A percentile compares a stretch with the other conserved stretches of the same genome.
Evolutionary conservation across 2,797 vertebrate genomes (phyloP).

Genomic region (Coendou prehensilis): DNA sequence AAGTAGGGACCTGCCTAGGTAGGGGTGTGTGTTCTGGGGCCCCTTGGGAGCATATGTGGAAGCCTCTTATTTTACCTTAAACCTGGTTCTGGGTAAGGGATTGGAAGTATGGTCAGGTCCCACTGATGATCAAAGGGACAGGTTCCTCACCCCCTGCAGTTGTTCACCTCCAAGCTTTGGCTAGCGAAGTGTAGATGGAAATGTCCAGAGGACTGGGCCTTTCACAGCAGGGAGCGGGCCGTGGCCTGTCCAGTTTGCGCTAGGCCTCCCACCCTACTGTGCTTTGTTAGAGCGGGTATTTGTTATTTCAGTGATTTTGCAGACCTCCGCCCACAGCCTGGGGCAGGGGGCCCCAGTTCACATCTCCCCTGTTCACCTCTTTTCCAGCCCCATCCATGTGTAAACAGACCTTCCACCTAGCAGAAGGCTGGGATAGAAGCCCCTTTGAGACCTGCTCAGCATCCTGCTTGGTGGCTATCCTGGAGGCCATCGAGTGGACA

Average conservation of each 20-base stretch:
- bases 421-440: neutral
- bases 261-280: neutral
- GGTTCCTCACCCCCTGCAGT: neutral
- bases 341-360: neutral
- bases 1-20: neutral
- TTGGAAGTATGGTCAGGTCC: neutral
- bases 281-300: neutral
- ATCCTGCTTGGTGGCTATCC: accelerated
- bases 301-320: constrained; percentile 38
- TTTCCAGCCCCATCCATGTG: neutral
- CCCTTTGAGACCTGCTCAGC: accelerated
- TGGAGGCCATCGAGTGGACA: accelerated
- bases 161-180: neutral
- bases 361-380: neutral
- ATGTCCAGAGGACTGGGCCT: neutral
- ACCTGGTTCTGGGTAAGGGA: neutral
- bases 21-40: neutral
- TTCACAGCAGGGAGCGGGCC: accelerated
- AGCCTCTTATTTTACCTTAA: neutral
- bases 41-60: neutral
- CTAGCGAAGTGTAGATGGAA: accelerated
- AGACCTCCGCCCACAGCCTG: neutral
- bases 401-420: neutral
- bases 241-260: neutral
- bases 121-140: neutral